phyloP scores from a whole-genome alignment of 2,888 invertebrate genomes.

The Eremobia ochroleuca region DNA sequence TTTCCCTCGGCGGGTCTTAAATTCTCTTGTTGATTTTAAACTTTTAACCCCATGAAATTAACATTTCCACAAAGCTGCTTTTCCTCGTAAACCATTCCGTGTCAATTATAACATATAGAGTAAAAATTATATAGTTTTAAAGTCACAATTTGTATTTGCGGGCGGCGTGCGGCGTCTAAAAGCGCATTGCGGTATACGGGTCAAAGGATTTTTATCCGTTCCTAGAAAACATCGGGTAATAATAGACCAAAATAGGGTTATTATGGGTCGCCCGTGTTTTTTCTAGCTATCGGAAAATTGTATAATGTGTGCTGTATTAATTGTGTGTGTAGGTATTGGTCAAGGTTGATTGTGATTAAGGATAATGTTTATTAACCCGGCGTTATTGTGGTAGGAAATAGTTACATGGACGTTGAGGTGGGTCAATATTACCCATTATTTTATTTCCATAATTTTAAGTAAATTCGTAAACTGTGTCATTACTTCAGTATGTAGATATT shows the following conservation, averaged over 20 bases:
- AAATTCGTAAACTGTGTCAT: too few relatives aligned
- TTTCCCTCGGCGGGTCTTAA: neutral
- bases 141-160: conserved; percentile 18
- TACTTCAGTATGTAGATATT: too few relatives aligned
- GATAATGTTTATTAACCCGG: neutral
- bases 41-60: neutral
- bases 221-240: conserved; percentile 44
- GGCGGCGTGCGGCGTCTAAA: conserved; percentile 50
- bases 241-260: conserved; percentile 19
- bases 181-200: conserved; percentile 67
- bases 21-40: neutral
- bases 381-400: too few relatives aligned
- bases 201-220: conserved; percentile 53
- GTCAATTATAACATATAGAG: conserved; percentile 19
- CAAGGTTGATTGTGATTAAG: conserved; percentile 12
- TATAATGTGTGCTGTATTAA: conserved; percentile 25
- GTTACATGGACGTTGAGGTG: too few relatives aligned
- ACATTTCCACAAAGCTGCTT: neutral
- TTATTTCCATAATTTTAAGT: too few relatives aligned
- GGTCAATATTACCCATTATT: too few relatives aligned
- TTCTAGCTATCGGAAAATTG: conserved; percentile 19
- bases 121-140: conserved; percentile 21
- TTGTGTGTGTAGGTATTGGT: conserved; percentile 5
- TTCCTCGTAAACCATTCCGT: conserved; percentile 31
- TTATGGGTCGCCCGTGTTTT: conserved; percentile 21